Conservation (phyloP, 2,888 invertebrate genomes). For the Gandaritis pyraliata region DNA sequence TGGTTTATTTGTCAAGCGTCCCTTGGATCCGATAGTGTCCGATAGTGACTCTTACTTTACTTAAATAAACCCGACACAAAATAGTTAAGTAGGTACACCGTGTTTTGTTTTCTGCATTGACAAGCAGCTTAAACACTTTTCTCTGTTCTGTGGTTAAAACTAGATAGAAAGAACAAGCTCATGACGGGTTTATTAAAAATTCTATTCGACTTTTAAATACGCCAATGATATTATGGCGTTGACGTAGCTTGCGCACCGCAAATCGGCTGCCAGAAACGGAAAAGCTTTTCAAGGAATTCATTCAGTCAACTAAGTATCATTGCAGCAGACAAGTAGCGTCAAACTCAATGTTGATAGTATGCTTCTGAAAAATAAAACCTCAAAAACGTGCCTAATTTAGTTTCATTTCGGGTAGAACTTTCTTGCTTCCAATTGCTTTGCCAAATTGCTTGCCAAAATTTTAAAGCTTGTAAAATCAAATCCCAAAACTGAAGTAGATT, state of each 20-base stretch:
- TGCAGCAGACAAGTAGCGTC: conserved; percentile 9
- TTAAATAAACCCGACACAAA: too few species aligned
- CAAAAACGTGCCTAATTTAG: conserved; percentile 19
- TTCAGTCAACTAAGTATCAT: conserved; percentile 31
- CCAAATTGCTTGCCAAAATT: conserved; percentile 14
- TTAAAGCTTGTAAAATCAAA: not conserved
- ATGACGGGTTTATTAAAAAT: too few species aligned
- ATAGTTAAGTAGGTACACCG: too few species aligned
- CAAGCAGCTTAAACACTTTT: too few species aligned
- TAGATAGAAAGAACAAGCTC: too few species aligned
- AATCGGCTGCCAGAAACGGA: conserved; percentile 5
- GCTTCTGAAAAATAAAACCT: conserved; percentile 11
- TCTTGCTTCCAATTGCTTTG: conserved; percentile 11
- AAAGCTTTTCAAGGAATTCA: conserved; percentile 30
- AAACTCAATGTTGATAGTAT: not conserved
- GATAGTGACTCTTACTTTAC: too few species aligned
- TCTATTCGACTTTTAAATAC: not conserved
- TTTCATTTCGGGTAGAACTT: conserved; percentile 14
- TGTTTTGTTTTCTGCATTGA: too few species aligned
- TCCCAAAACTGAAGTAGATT: not conserved
- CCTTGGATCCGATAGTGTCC: too few species aligned
- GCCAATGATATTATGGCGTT: not conserved
- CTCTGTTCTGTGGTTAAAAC: too few species aligned
- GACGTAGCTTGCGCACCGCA: conserved; percentile 15
- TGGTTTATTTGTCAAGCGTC: too few species aligned